Evolutionary conservation across 53 echinoderm and acorn worm species (phyloP).

Genomic region (Zoroaster sp.): DNA sequence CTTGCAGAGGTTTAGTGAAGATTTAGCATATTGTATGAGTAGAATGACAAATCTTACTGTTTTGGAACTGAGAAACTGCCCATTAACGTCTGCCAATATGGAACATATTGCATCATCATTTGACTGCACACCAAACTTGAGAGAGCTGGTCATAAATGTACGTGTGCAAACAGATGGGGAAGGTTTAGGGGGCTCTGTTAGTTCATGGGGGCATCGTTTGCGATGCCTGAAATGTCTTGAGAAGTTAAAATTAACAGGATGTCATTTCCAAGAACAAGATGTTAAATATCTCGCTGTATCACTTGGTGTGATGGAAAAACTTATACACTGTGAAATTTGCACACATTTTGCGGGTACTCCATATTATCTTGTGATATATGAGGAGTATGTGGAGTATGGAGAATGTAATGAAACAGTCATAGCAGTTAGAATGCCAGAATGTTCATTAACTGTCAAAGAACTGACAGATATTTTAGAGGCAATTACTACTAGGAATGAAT

Average conservation of each 20-base stretch:
- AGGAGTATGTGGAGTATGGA: too few species aligned
- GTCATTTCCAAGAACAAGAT: background rate
- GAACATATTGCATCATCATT: conserved; percentile 3
- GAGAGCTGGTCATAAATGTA: background rate
- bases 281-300: background rate
- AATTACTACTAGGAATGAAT: background rate
- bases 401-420: too few species aligned
- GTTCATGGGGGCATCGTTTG: background rate
- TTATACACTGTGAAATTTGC: background rate
- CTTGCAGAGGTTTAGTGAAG: background rate
- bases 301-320: background rate
- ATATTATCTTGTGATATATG: too few species aligned
- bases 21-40: background rate
- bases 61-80: background rate
- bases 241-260: background rate
- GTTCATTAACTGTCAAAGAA: background rate
- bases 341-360: background rate
- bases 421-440: background rate
- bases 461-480: background rate
- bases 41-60: background rate
- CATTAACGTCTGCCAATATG: background rate
- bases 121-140: background rate
- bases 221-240: background rate
- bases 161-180: background rate
- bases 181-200: background rate